These are phyloP conservation scores for Drosophila melanica DNA, from an alignment of 1,140 invertebrate genomes.

Conservation along the genomic window DNA sequence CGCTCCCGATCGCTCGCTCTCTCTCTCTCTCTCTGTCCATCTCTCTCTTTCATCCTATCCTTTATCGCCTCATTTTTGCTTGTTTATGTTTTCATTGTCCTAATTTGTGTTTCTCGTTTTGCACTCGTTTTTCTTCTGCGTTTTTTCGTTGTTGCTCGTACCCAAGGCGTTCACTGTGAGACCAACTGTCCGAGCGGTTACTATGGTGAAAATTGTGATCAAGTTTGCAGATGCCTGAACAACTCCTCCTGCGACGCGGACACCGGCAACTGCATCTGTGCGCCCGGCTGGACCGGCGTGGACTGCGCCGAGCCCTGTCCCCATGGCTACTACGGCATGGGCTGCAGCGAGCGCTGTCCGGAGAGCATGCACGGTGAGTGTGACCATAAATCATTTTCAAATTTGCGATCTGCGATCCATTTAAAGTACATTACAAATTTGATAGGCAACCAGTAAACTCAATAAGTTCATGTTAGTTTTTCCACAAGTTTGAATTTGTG, in stretches of 20 bases:
- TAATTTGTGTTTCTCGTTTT: slow-evolving; percentile 72
- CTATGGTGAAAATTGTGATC: slow-evolving; percentile 91
- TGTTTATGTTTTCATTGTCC: slow-evolving; percentile 20
- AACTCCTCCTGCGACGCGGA: slow-evolving; percentile 94
- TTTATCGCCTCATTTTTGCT: neutral
- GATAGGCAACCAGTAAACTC: neutral
- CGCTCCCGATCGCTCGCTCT: neutral
- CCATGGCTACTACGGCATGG: slow-evolving; percentile 91
- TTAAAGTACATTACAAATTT: no score
- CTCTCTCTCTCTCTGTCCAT: no score
- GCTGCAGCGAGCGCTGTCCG: slow-evolving; percentile 92
- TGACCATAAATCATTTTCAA: no score
- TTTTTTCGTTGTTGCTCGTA: slow-evolving; percentile 1
- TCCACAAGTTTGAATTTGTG: no score
- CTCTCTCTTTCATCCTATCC: no score
- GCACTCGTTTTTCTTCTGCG: slow-evolving; percentile 60
- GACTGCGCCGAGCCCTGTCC: slow-evolving; percentile 91
- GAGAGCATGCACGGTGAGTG: slow-evolving; percentile 85
- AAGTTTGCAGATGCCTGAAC: slow-evolving; percentile 92
- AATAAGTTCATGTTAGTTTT: neutral
- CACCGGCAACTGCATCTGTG: slow-evolving; percentile 92
- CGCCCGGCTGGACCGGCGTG: slow-evolving; percentile 92
- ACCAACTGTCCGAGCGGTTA: slow-evolving; percentile 91
- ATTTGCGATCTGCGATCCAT: no score
- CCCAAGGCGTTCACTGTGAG: slow-evolving; percentile 91